phyloP scores from a whole-genome alignment of 2,888 invertebrate genomes.

The Synergus japonicus region DNA sequence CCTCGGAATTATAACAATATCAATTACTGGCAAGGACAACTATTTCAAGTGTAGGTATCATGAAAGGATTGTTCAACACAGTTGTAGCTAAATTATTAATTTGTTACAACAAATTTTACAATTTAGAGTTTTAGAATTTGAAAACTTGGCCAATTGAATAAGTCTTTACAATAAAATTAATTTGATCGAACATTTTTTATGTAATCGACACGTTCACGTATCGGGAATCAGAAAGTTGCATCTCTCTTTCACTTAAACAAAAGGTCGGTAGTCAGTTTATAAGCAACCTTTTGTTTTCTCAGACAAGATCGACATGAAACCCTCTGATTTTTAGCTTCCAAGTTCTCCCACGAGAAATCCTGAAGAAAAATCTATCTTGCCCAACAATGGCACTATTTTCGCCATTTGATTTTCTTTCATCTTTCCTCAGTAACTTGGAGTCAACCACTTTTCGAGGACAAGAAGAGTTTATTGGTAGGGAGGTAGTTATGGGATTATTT shows the following conservation, averaged over 20 bases:
- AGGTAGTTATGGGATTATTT: constrained; percentile 47
- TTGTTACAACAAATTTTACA: too few species aligned
- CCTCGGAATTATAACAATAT: neutral
- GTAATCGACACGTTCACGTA: neutral
- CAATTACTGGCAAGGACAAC: constrained; percentile 1
- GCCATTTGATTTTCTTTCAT: neutral
- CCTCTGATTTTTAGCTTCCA: neutral
- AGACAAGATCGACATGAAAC: constrained; percentile 14
- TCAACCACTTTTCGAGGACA: neutral
- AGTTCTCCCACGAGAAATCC: constrained; percentile 1
- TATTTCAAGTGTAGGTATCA: neutral
- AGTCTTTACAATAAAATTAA: neutral
- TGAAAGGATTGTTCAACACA: neutral
- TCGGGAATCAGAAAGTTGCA: neutral
- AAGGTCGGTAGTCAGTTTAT: constrained; percentile 7
- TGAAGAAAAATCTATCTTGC: neutral
- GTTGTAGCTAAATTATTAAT: too few species aligned
- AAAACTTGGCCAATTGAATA: too few species aligned
- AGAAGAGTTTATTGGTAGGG: constrained; percentile 32
- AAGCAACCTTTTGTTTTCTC: constrained; percentile 24
- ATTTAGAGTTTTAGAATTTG: too few species aligned
- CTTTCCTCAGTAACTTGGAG: neutral
- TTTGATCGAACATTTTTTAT: neutral
- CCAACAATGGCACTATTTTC: neutral
- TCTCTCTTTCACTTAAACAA: constrained; percentile 11